Conservation (phyloP, 2,113 vertebrate genomes). For the Enhydra lutris region DNA sequence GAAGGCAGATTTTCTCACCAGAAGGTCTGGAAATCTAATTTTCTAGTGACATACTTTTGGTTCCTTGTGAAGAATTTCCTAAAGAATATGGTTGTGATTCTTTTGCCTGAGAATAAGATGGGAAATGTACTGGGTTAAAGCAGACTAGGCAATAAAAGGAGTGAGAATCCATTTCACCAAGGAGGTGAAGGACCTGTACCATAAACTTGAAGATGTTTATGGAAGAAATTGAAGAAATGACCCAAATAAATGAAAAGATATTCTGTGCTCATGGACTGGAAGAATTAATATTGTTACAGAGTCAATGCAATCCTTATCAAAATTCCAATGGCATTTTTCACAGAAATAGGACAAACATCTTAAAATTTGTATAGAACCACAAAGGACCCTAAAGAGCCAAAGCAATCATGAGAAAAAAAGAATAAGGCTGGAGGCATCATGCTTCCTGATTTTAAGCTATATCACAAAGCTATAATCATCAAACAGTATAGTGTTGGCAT, state of each 20-base stretch:
- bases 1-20: constrained; percentile 5
- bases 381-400: background rate
- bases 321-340: background rate
- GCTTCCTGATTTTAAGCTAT: background rate
- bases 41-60: constrained; percentile 1
- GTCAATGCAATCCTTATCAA: background rate
- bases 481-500: background rate
- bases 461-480: background rate
- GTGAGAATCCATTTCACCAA: background rate
- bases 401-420: background rate
- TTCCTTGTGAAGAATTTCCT: constrained; percentile 9
- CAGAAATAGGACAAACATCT: background rate
- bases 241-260: background rate
- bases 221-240: background rate
- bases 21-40: background rate
- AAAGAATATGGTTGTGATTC: background rate
- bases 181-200: background rate
- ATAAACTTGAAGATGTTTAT: background rate
- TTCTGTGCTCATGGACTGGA: background rate
- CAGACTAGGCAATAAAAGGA: background rate
- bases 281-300: background rate
- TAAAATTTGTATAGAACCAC: background rate
- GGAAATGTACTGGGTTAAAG: background rate
- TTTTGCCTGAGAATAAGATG: background rate
- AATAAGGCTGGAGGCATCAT: background rate